Conservation (phyloP, 2,113 vertebrate genomes). For the Neomonachus schauinslandi region DNA sequence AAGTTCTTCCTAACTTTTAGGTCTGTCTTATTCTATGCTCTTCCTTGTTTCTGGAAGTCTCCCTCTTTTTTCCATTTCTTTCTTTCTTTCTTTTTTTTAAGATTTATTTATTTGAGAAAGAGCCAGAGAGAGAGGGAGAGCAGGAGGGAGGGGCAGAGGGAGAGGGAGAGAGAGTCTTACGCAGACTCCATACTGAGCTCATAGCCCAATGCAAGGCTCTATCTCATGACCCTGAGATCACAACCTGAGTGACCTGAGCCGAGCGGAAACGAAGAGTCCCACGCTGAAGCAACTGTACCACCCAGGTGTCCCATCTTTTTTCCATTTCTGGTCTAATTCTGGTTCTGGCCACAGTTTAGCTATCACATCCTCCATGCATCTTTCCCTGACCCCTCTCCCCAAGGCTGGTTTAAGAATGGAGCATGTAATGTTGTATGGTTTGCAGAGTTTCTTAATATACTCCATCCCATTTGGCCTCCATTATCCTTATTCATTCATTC, state of each 20-base stretch:
- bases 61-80: background rate
- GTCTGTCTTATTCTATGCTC: background rate
- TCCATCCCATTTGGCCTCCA: background rate
- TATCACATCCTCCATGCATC: background rate
- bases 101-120: background rate
- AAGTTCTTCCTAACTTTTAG: background rate
- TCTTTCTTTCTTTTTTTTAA: background rate
- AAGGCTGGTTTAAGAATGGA: conserved; percentile 1
- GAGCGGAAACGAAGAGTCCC: background rate
- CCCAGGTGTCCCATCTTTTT: background rate
- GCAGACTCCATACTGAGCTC: background rate
- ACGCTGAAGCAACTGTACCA: background rate
- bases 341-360: background rate
- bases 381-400: background rate
- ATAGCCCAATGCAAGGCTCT: background rate
- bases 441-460: background rate
- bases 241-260: background rate
- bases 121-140: background rate
- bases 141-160: background rate
- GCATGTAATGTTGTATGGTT: background rate
- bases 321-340: background rate
- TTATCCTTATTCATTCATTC: background rate
- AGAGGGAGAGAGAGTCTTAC: background rate
- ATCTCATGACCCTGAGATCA: background rate
- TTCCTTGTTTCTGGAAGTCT: background rate